A percentile compares a stretch with the other conserved stretches of the same genome.
Conservation (phyloP, 1,140 invertebrate genomes). For the Philotrypesis tridentata region DNA sequence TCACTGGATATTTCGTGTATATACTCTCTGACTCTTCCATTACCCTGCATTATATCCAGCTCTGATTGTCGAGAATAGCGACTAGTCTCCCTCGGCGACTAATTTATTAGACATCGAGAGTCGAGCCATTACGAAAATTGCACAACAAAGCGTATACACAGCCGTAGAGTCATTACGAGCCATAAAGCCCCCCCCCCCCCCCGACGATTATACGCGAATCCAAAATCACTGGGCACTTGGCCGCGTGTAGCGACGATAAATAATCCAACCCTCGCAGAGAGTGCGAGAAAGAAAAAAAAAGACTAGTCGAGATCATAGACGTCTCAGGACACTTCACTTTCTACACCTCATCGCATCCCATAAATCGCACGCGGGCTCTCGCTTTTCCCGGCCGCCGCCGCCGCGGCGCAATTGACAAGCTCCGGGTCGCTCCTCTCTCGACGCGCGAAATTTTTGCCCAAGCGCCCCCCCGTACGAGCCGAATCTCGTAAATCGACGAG, state of each 20-base stretch:
- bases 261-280: neutral
- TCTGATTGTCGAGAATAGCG: neutral
- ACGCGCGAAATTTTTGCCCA: neutral
- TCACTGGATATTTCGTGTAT: too few species aligned
- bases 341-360: neutral
- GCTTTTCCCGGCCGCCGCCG: too few species aligned
- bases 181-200: neutral
- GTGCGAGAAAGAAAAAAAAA: neutral
- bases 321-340: neutral
- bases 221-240: neutral
- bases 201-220: neutral
- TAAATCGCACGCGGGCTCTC: neutral
- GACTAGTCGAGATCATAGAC: neutral
- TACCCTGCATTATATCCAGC: neutral
- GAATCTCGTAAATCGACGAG: neutral
- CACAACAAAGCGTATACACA: neutral
- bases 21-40: too few species aligned
- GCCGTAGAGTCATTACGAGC: neutral
- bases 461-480: too few species aligned
- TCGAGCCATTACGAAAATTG: conserved; percentile 4
- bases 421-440: neutral
- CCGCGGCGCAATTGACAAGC: neutral
- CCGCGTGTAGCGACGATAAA: neutral
- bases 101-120: conserved; percentile 1
- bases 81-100: neutral